These are phyloP conservation scores for Dasypolia templi DNA, from an alignment of 2,888 invertebrate species.

Conservation along the genomic window DNA sequence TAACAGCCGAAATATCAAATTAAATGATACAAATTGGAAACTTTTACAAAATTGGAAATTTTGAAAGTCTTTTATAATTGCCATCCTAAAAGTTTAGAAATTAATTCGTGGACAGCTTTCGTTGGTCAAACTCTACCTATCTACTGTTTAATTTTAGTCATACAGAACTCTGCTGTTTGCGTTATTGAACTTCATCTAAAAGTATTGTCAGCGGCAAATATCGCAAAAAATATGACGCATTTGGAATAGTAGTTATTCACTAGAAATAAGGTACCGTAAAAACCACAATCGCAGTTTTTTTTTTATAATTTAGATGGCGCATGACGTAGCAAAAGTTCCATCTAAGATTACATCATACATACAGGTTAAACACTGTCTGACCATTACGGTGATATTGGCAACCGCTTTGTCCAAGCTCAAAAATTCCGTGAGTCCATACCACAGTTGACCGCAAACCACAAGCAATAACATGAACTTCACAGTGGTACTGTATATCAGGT, in stretches of 20 bases:
- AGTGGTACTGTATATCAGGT: constrained; percentile 74
- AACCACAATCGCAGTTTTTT: no score
- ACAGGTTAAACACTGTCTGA: constrained; percentile 79
- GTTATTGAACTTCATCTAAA: constrained; percentile 23
- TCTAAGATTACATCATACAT: constrained; percentile 63
- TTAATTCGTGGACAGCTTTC: no score
- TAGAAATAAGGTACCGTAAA: no score
- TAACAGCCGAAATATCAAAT: no score
- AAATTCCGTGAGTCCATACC: constrained; percentile 73
- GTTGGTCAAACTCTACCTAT: no score
- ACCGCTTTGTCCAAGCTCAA: constrained; percentile 76
- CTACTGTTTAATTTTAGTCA: background rate
- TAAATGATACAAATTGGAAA: no score
- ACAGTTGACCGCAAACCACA: constrained; percentile 76
- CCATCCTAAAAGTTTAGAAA: no score
- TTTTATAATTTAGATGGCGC: no score
- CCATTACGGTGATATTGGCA: constrained; percentile 73
- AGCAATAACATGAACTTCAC: constrained; percentile 73
- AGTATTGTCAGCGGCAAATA: constrained; percentile 23
- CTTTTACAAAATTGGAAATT: no score
- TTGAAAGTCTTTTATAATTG: no score
- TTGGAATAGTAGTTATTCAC: background rate
- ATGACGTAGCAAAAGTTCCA: background rate
- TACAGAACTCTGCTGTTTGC: constrained; percentile 37
- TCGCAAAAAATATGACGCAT: constrained; percentile 15